Evolutionary conservation across 2,888 invertebrate species (phyloP), one percentile per base, ranked within the genome.

Genomic region (Hemaris fuciformis): DNA sequence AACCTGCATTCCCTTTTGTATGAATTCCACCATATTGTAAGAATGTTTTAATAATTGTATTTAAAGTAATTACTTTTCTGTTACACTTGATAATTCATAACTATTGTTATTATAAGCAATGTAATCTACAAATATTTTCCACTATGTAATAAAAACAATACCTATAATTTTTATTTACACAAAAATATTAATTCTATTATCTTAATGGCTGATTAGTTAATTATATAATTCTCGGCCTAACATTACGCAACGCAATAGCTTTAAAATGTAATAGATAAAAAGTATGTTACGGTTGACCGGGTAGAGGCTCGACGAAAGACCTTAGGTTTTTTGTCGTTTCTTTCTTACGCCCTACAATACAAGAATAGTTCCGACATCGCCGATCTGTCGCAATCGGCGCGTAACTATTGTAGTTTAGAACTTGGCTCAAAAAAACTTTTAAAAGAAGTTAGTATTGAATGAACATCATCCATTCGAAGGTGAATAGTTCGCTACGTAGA

Each of bases 371-470:
- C 27, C 53, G 53, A 53, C 27, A 27, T 31, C 27, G 18, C 53
- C 27, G 53, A 18, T 1, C 27, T 57, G 57, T 57, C 18, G 53
- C 53, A 53, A 53, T 53, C 53, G 2, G 10, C 7, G 18, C 53
- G 31, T 53, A 53, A 18, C 53, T 53, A 53, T 53, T 53, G 31
- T 53, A 53, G 31, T 53, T 18, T 8, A 7, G 53, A 53, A 53
- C 53, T 53, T 53, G 53, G 53, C 53, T 53, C 53, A 27, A 31
- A 53, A 53, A 53, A 53, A 45, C 25, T n/a, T 27, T 53, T 27
- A 53, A 23, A 18, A 27, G 15, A 18, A 27, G 46, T 6, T n/a
- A 38, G 18, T 3, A 18, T 18, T 31, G 18, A 53, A 53, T 53
- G 31, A 53, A 53, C 10, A 27, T 27, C 15, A 8, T 6, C 27